Conservation (phyloP, 1,140 invertebrate genomes). For the Brachionus rotundiformis region DNA sequence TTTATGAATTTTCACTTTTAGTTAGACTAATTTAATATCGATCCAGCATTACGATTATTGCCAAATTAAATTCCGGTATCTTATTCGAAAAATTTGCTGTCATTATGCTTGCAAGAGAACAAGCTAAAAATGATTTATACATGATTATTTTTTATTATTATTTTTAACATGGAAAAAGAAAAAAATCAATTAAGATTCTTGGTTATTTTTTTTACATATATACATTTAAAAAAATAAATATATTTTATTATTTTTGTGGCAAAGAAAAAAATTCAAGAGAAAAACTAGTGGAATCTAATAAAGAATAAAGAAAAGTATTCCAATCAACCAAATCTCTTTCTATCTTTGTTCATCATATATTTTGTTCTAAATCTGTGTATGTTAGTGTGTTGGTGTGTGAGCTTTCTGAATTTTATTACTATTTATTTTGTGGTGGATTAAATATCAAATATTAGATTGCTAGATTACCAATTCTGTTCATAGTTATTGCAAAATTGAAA, state of each 20-base stretch:
- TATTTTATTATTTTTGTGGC: no score
- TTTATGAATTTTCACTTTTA: not conserved
- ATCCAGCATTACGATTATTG: not conserved
- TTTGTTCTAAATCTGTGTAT: not conserved
- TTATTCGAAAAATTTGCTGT: not conserved
- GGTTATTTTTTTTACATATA: no score
- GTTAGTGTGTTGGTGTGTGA: not conserved
- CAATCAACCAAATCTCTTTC: slow-evolving; percentile 25
- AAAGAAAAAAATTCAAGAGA: not conserved
- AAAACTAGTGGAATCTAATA: not conserved
- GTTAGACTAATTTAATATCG: slow-evolving; percentile 25
- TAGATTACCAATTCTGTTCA: slow-evolving; percentile 32
- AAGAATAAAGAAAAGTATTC: slow-evolving; percentile 26
- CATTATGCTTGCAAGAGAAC: not conserved
- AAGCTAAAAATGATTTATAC: not conserved
- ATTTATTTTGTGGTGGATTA: slow-evolving; percentile 29
- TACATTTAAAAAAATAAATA: no score
- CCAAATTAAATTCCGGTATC: slow-evolving; percentile 7
- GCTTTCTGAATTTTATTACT: not conserved
- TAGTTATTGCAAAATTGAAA: slow-evolving; percentile 5
- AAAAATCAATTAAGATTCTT: slow-evolving; percentile 44
- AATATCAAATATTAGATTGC: slow-evolving; percentile 46
- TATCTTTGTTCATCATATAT: not conserved
- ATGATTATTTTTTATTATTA: slow-evolving; percentile 25
- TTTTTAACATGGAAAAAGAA: not conserved